Conservation (phyloP, 2,888 invertebrate genomes). For the Abscondita cerata region DNA sequence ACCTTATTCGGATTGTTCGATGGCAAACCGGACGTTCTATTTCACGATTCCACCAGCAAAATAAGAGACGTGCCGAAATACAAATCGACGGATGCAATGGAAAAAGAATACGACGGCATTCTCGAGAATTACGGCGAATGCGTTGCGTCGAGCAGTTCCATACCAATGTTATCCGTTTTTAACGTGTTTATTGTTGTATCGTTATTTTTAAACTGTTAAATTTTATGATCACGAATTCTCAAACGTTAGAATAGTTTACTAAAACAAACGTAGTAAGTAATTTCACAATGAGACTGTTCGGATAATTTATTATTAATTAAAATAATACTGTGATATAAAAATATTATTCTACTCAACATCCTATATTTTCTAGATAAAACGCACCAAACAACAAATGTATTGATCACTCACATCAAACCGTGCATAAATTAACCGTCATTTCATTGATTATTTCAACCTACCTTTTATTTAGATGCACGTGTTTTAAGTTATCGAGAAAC, state of each 20-base stretch:
- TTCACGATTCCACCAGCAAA: slow-evolving; percentile 64
- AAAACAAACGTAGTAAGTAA: neutral
- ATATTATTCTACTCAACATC: no score
- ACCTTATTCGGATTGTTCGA: slow-evolving; percentile 75
- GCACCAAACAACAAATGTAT: neutral
- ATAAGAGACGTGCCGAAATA: slow-evolving; percentile 50
- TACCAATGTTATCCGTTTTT: slow-evolving; percentile 10
- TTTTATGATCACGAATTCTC: no score
- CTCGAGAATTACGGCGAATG: slow-evolving; percentile 41
- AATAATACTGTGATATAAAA: slow-evolving; percentile 6
- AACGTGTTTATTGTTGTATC: slow-evolving; percentile 14
- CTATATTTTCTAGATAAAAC: no score
- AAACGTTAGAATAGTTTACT: no score
- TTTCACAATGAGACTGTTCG: neutral
- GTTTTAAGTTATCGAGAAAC: slow-evolving; percentile 25
- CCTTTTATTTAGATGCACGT: slow-evolving; percentile 26
- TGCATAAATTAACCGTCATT: slow-evolving; percentile 34
- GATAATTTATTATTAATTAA: no score
- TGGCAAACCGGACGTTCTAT: slow-evolving; percentile 68
- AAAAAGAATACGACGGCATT: slow-evolving; percentile 45
- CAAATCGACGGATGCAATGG: slow-evolving; percentile 50
- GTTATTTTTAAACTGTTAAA: slow-evolving; percentile 5
- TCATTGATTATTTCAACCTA: slow-evolving; percentile 35
- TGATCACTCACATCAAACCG: slow-evolving; percentile 15
- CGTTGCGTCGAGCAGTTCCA: slow-evolving; percentile 6